Evolutionary conservation across 2,888 invertebrate genomes (phyloP), one percentile per base, ranked within the genome.

Genomic region (Eupithecia pulchellata): DNA sequence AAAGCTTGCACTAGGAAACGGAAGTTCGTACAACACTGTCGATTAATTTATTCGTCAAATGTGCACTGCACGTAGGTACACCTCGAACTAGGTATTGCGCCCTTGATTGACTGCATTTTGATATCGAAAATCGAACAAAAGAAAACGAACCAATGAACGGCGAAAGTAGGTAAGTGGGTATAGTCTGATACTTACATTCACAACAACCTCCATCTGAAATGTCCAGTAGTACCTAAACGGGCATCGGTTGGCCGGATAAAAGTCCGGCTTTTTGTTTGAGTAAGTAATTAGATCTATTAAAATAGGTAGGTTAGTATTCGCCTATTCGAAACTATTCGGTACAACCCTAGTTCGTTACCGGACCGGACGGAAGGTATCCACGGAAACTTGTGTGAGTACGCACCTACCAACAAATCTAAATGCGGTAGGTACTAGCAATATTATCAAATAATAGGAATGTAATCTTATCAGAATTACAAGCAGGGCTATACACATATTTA

Each of bases 391-490:
- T n/a, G n/a, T n/a, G n/a, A n/a, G 32, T 5, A 32, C 32, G 4
- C 6, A 32, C 3, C 3, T 32, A 39, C 39, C n/a, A 47, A 47
- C 4, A 58, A 27, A 29, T 29, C 29, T 29, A 58, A 17, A 58
- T 27, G 25, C 32, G 14, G 47, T 67, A 67, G 67, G 60, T 66
- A 47, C 14, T n/a, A 60, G 30, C n/a, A n/a, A n/a, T 61, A 61
- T 69, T 73, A 75, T 69, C 67, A 17, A 63, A 62, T 72, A 70
- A 77, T 39, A 30, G 60, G 9, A 39, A 76, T 68, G 71, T 34
- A 82, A 88, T 89, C 88, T 88, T 87, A 89, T 89, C 88, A 76
- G 75, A 71, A 70, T 76, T 61, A 61, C 17, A 76, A 78, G 78
- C 75, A 77, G 52, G 47, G 34, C 27, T 67, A 58, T 13, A 5